phyloP scores from a whole-genome alignment of 1,140 invertebrate genomes.

The Akabosia matsudoensis region DNA sequence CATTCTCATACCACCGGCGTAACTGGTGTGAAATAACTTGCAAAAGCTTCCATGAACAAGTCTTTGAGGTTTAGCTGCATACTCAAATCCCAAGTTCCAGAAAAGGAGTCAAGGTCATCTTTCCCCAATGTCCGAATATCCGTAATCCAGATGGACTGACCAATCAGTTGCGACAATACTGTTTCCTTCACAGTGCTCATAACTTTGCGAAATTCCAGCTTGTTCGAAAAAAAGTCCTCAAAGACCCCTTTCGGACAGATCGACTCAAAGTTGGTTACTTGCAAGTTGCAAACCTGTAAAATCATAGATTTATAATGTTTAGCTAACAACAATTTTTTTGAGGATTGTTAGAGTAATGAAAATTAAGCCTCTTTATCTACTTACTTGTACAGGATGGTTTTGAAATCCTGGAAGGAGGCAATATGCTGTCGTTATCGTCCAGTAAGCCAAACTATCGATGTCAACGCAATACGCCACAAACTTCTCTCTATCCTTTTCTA shows the following conservation, averaged over 20 bases:
- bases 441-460: not conserved
- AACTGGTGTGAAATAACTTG: not conserved
- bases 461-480: not conserved
- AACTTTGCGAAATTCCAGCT: not conserved
- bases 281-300: not conserved
- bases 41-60: not conserved
- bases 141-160: not conserved
- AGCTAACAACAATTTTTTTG: not conserved
- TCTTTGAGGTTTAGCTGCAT: no score
- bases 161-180: not conserved
- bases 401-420: not conserved
- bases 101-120: not conserved
- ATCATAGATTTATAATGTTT: no score
- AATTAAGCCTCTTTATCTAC: not conserved
- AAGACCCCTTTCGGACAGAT: not conserved
- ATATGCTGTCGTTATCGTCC: not conserved
- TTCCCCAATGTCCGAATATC: not conserved
- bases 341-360: not conserved
- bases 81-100: no score
- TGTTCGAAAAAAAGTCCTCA: not conserved
- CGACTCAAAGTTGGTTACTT: not conserved
- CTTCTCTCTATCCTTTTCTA: not conserved
- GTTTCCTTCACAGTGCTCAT: not conserved
- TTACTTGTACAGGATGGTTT: not conserved
- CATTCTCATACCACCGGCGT: not conserved